These are phyloP conservation scores for Zaprionus lineosus DNA, from an alignment of 2,888 invertebrate species.

Conservation along the genomic window DNA sequence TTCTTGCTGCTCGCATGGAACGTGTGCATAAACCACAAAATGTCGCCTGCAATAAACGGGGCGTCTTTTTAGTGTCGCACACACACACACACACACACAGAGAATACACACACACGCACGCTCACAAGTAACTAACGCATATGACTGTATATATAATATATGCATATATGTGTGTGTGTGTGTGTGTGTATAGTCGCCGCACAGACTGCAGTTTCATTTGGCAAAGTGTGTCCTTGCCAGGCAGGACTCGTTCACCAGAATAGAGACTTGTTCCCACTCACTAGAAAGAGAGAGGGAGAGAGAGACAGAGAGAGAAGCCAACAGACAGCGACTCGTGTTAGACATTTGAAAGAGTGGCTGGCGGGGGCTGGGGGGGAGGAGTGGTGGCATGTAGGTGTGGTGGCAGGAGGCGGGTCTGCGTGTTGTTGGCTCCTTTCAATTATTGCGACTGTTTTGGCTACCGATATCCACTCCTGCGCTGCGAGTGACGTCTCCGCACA, in stretches of 20 bases:
- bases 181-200: not conserved
- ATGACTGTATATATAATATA: not conserved
- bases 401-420: too few relatives aligned
- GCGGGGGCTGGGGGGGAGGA: not conserved
- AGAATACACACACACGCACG: not conserved
- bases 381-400: too few relatives aligned
- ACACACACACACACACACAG: constrained; percentile 5
- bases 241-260: too few relatives aligned
- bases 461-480: constrained; percentile 20
- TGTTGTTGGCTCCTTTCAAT: constrained; percentile 35
- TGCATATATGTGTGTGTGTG: not conserved
- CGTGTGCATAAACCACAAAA: constrained; percentile 76
- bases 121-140: constrained; percentile 7
- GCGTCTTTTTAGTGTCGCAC: constrained; percentile 67
- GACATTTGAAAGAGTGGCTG: constrained; percentile 12
- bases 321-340: constrained; percentile 4
- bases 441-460: constrained; percentile 50
- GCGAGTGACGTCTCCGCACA: constrained; percentile 21
- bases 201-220: constrained; percentile 64
- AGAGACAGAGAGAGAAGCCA: not conserved
- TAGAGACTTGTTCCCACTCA: constrained; percentile 15
- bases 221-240: constrained; percentile 57
- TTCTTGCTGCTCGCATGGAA: constrained; percentile 45
- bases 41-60: constrained; percentile 70
- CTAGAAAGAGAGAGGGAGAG: constrained; percentile 16